Base-by-base conservation (phyloP, 2,888 invertebrate genomes). In the Thumatha senex region DNA sequence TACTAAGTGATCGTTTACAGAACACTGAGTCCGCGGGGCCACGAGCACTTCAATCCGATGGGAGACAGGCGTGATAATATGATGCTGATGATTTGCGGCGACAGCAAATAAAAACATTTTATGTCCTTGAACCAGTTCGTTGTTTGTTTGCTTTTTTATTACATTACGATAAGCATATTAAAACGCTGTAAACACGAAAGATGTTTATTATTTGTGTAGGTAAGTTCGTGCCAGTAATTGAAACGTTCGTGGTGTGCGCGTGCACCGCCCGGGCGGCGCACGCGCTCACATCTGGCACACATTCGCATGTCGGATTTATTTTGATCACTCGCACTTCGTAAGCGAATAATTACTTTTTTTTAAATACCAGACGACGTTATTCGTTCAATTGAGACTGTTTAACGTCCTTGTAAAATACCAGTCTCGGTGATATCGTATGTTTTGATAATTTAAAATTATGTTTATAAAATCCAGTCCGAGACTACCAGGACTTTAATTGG, bases 331-430 rank as follows among this genome's bases (percentile, higher is more conserved):
- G 73, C 78, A 78, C 81, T 31, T 31, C 31, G 31, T 31, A 78
- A 74, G 72, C 75, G 77, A 82, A 86, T 84, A 82, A 84, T 82
- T 72, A 78, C 58, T 86, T 86, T 84, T 83, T 82, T 80, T 70
- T 76, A 83, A 2, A 2, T 24, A 84, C 86, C 86, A 88, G 84
- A 86, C 85, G 63, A 68, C 58, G 59, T 80, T 78, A 77, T n/a
- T n/a, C 74, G 76, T 67, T 68, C 70, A 72, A 78, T 78, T 80
- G 77, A 80, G 77, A 77, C 58, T 58, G 55, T 62, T 52, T 24
- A 47, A 57, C 60, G 59, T 70, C 65, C 58, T 66, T 63, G 57
- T 7, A 10, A 40, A 11, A 35, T 18, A 15, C 13, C 15, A 15
- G 7, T 29, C 14, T 15, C 29, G n/a, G 33, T 44, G 38, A 14